Conservation (phyloP, 2,888 invertebrate species). For the Unio pictorum region DNA sequence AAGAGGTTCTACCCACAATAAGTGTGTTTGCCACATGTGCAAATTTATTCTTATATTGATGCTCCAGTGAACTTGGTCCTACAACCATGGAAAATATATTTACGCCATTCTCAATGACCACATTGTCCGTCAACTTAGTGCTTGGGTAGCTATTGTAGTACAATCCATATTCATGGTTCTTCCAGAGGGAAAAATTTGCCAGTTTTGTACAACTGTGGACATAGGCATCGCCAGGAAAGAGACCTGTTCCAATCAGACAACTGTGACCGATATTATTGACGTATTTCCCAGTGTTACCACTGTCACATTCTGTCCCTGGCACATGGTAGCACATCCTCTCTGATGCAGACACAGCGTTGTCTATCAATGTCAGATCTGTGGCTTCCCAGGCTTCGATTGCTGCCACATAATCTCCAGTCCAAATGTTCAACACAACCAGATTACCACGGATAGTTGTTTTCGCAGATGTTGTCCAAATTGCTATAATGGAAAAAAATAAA, state of each 20-base stretch:
- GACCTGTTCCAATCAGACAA: slow-evolving; percentile 35
- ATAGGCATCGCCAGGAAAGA: slow-evolving; percentile 28
- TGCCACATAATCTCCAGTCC: slow-evolving; percentile 52
- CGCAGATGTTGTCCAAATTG: slow-evolving; percentile 39
- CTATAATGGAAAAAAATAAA: slow-evolving; percentile 26
- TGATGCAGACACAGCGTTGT: slow-evolving; percentile 56
- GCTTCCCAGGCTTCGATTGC: slow-evolving; percentile 24
- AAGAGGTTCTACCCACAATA: slow-evolving; percentile 49
- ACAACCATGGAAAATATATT: slow-evolving; percentile 52
- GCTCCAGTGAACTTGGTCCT: slow-evolving; percentile 42
- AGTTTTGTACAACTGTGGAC: slow-evolving; percentile 32
- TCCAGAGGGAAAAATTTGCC: slow-evolving; percentile 49
- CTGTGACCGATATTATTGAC: slow-evolving; percentile 41
- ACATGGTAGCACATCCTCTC: slow-evolving; percentile 49
- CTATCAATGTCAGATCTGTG: slow-evolving; percentile 21
- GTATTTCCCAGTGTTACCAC: slow-evolving; percentile 44
- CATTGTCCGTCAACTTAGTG: slow-evolving; percentile 27
- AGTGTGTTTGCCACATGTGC: slow-evolving; percentile 37
- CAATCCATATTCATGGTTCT: slow-evolving; percentile 55
- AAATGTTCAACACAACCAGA: slow-evolving; percentile 48
- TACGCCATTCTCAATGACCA: slow-evolving; percentile 52
- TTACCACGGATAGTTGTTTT: slow-evolving; percentile 40
- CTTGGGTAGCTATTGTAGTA: slow-evolving; percentile 40
- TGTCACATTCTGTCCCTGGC: slow-evolving; percentile 33
- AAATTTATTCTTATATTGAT: slow-evolving; percentile 36